These are phyloP conservation scores for Triplophysa bombifrons DNA, from an alignment of 2,797 vertebrate species.

Conservation along the genomic window DNA sequence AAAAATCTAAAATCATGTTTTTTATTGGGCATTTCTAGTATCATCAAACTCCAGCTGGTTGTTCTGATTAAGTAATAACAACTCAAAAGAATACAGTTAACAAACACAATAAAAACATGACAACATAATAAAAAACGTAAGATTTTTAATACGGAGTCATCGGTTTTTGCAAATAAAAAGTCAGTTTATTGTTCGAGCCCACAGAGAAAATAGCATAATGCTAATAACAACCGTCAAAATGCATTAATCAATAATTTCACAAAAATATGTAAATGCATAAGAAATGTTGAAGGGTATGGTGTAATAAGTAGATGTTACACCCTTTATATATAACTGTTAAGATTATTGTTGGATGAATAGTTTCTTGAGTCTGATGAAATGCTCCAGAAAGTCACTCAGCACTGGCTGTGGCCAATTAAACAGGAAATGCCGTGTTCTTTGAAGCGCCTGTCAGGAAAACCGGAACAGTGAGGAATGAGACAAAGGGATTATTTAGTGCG, in stretches of 20 bases:
- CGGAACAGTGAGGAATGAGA: conserved; percentile 59
- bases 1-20: too few relatives aligned
- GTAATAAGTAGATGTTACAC: not conserved
- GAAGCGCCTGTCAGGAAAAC: conserved; percentile 63
- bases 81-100: too few relatives aligned
- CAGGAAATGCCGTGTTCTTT: conserved; percentile 60
- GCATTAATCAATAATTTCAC: not conserved
- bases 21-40: too few relatives aligned
- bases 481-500: conserved; percentile 52
- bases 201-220: not conserved
- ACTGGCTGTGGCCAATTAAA: conserved; percentile 68
- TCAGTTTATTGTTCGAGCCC: not conserved
- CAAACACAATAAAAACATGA: too few relatives aligned
- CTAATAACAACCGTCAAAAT: not conserved
- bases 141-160: not conserved
- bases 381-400: conserved; percentile 59
- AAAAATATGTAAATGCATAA: not conserved
- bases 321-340: not conserved
- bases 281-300: not conserved
- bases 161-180: not conserved
- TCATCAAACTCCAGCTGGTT: too few relatives aligned
- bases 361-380: conserved; percentile 33
- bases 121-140: too few relatives aligned
- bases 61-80: too few relatives aligned
- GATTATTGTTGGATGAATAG: not conserved